Percentiles rank a stretch among this genome's conserved stretches.
These are phyloP conservation scores for Lathronympha strigana DNA, from an alignment of 2,888 invertebrate species.

Conservation along the genomic window DNA sequence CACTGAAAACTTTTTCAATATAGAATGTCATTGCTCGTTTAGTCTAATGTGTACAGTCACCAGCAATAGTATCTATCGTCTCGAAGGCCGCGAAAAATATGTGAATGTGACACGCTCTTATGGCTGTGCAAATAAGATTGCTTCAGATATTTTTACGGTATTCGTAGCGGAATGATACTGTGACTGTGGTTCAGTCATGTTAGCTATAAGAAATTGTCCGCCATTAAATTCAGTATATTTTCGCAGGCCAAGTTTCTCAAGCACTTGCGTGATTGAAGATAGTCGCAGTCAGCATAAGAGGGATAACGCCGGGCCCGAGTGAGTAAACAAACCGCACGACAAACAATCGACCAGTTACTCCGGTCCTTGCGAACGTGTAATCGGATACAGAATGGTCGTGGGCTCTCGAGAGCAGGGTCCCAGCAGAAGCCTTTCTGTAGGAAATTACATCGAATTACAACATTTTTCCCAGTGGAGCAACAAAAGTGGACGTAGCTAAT, in stretches of 20 bases:
- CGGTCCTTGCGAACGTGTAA: constrained; percentile 64
- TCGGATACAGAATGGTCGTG: constrained; percentile 72
- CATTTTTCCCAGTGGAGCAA: constrained; percentile 55
- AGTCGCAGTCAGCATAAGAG: constrained; percentile 59
- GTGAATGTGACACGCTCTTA: too few relatives aligned
- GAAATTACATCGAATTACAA: constrained; percentile 65
- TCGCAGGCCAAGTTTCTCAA: constrained; percentile 21
- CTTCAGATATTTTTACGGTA: too few relatives aligned
- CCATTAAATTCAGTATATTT: constrained; percentile 5
- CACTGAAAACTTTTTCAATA: too few relatives aligned
- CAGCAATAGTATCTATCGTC: too few relatives aligned
- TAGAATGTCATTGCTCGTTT: too few relatives aligned
- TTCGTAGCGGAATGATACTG: too few relatives aligned
- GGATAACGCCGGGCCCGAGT: constrained; percentile 55
- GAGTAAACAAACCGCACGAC: constrained; percentile 69
- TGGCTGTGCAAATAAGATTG: too few relatives aligned
- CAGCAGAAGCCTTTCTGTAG: constrained; percentile 58
- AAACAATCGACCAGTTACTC: constrained; percentile 68
- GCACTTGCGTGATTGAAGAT: constrained; percentile 58
- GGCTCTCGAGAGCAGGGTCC: constrained; percentile 59
- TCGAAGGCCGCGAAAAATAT: too few relatives aligned
- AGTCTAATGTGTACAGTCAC: too few relatives aligned
- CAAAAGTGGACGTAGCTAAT: constrained; percentile 50
- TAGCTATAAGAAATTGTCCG: neutral
- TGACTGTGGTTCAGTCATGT: neutral